Evolutionary conservation across 2,113 vertebrate species (phyloP), one percentile per base, ranked within the genome.

Genomic region (human (Homo sapiens)): DNA sequence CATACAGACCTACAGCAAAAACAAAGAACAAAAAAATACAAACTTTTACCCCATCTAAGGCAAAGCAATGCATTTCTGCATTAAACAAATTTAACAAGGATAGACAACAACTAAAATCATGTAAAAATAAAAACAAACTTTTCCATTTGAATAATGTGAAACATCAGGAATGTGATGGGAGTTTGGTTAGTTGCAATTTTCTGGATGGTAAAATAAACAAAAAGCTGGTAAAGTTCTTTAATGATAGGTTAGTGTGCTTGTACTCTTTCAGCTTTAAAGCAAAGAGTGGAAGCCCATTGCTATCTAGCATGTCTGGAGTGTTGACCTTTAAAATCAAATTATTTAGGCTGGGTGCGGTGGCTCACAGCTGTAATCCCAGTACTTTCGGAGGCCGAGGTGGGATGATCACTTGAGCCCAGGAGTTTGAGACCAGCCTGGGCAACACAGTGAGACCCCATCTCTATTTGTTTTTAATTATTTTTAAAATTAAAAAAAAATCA

Each of bases 81-180:
- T 52, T 73, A 95, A 83, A 32, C 57, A 38, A 87, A 85, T 43
- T 93, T 80, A 61, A 97, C 38, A 80, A 76, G 82, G 55, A 59
- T 6, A 81, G 45, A 85, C 23, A 92, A 18, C 11, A 89, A 80
- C 27, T 35, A 78, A 97, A 85, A 93, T 94, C 9, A 23, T 23
- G 17, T 30, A 64, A 64, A 64, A 2, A 64, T 14, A 8, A 23
- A 9, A 81, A 70, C 84, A 23, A 90, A 81, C 64, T 57, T 72
- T 89, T 70, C 80, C 73, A 68, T 81, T 55, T 90, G 57, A 92
- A 57, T 66, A 83, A 96, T 52, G 4, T 9, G 93, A 90, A 81
- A 50, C 61, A 87, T 89, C 43, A 81, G n/a, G 45, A 93, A 96
- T 55, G 43, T 72, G n/a, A 40, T 43, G 27, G 40, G 11, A 80